Base-by-base conservation (phyloP, 2,888 invertebrate genomes). In the Eupithecia exiguata region DNA sequence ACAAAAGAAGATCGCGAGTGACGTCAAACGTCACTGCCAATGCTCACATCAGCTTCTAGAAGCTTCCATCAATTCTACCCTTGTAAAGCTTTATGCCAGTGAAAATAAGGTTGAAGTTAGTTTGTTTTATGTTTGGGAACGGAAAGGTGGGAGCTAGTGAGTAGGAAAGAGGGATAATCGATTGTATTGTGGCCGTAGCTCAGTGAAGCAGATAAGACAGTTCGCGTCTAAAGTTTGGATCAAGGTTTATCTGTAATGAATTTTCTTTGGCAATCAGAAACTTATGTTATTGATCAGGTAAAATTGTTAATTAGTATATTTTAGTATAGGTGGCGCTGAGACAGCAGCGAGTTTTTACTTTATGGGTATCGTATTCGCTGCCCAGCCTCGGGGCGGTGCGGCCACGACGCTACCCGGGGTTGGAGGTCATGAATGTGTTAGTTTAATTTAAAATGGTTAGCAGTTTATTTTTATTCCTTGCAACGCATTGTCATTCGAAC, bases 1-100 rank as follows among this genome's bases (percentile, higher is more conserved):
- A 89, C 87, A 89, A 89, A 89, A 89, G 89, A 87, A 81, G 84
- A 88, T 87, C 85, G 84, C 84, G 82, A 78, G 73, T 84, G 88
- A 89, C 89, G 84, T 86, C 84, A 84, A 82, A 84, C 83, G 88
- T 88, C 88, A 88, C 86, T 83, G 79, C 76, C 89, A 88, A 80
- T 82, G 75, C 79, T 76, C 76, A 69, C 69, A 68, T 68, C 61
- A 74, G 77, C 78, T 78, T 76, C 71, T 70, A 72, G 76, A 77
- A 77, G 66, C 38, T 75, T 66, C 36, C 53, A 30, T 25, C 16
- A 61, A 21, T 14, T 12, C 18, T 21, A 21, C 72, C 70, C 49
- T 21, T 36, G 21, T 21, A 21, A 1, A 69, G 63, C 77, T 68
- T 78, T 81, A 72, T 21, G 0, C 0, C 30, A 0, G 3, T 5